phyloP scores from a whole-genome alignment of 2,113 vertebrate species.

The Eurystomus gularis region DNA sequence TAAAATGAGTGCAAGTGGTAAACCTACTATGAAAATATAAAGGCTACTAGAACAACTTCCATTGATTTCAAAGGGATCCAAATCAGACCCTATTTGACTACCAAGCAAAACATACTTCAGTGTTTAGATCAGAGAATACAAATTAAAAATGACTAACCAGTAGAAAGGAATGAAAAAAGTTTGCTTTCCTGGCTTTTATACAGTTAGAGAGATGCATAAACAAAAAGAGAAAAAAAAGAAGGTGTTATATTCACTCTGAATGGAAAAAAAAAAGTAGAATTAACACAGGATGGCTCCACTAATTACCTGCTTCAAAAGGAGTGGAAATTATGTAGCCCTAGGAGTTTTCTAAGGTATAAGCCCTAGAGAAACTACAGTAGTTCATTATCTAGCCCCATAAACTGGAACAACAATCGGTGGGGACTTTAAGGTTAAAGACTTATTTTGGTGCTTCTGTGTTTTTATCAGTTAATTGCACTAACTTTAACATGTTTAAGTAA shows the following conservation, averaged over 20 bases:
- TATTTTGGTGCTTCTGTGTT: neutral
- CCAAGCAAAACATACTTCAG: neutral
- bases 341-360: neutral
- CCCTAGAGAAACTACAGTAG: neutral
- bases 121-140: neutral
- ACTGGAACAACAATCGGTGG: neutral
- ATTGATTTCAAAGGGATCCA: neutral
- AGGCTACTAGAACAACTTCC: neutral
- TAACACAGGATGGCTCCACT: neutral
- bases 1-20: neutral
- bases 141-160: neutral
- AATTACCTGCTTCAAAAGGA: conserved; percentile 1
- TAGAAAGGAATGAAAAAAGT: neutral
- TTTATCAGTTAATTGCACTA: neutral
- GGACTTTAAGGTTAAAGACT: neutral
- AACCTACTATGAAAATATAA: neutral
- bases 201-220: neutral
- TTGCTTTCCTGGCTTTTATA: neutral
- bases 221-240: neutral
- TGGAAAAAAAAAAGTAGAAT: neutral
- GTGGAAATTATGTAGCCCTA: neutral
- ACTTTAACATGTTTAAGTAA: neutral
- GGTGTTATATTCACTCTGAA: neutral
- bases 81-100: neutral
- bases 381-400: neutral